Base-by-base conservation (phyloP, 2,888 invertebrate species). In the Apamea crenata region DNA sequence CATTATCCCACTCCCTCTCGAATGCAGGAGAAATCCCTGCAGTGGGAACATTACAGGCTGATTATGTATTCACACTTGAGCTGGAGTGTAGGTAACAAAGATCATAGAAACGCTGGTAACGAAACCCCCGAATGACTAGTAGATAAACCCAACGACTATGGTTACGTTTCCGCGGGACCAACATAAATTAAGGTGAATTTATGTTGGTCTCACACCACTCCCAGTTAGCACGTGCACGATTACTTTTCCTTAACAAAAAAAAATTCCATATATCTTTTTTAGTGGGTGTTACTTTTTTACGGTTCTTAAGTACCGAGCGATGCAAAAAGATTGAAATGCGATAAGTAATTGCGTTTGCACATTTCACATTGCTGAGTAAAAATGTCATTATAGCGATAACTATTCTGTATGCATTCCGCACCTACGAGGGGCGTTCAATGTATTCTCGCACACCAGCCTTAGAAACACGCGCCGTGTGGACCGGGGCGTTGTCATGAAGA, bases 291-390 rank as follows among this genome's bases (percentile, higher is more conserved):
- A 47, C 18, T 77, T 36, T 77, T 36, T 47, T 36, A 56, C 66
- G 66, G 47, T 29, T 29, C 47, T 78, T 77, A 77, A 47, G n/a
- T 59, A 74, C 56, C 21, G 53, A 67, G 36, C 77, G 66, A 56
- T 56, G 77, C 66, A 59, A 67, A 77, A 36, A 77, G 77, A 78
- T 77, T 25, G 8, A 18, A 47, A 10, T 32, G 14, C 12, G 77
- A 78, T 77, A n/a, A n/a, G n/a, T n/a, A 77, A 59, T 10, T 29
- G 12, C 29, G 47, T 66, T 56, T 66, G 77, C 65, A 32, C 73
- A 50, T 53, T 21, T 40, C 18, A 32, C 44, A 14, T 36, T 32
- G 29, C 56, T 59, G 14, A 61, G n/a, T 59, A 18, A n/a, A 72
- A 18, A 72, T 75, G 44, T 44, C n/a, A 59, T 32, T 75, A 44